These are phyloP conservation scores for Hyppa rectilinea DNA, from an alignment of 2,888 invertebrate species.

Conservation along the genomic window DNA sequence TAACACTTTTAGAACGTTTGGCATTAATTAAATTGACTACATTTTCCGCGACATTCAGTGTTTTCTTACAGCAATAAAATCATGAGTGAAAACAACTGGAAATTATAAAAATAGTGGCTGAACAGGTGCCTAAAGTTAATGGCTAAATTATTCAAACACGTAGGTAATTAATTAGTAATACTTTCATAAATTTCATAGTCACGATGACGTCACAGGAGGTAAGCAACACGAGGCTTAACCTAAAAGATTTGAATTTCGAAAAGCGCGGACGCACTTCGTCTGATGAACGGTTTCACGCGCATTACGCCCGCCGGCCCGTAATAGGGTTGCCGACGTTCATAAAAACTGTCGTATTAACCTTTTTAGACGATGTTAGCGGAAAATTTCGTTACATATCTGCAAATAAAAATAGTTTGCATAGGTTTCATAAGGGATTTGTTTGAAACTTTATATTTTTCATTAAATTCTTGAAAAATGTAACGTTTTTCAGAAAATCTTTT, in stretches of 20 bases:
- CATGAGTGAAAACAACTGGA: conserved; percentile 18
- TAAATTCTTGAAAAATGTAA: neutral
- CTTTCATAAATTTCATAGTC: conserved; percentile 43
- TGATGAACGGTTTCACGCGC: conserved; percentile 83
- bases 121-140: conserved; percentile 52
- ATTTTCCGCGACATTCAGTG: conserved; percentile 12
- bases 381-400: conserved; percentile 14
- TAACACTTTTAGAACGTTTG: conserved; percentile 17
- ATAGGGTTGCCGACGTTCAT: conserved; percentile 71
- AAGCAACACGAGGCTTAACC: conserved; percentile 51
- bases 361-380: conserved; percentile 37
- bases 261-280: conserved; percentile 67
- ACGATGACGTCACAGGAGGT: conserved; percentile 53
- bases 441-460: neutral
- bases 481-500: neutral
- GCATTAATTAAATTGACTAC: conserved; percentile 21
- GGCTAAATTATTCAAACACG: conserved; percentile 42
- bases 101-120: conserved; percentile 28
- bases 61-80: conserved; percentile 31
- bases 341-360: conserved; percentile 57
- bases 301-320: conserved; percentile 73
- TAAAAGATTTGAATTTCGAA: conserved; percentile 74
- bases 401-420: conserved; percentile 28
- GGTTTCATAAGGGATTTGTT: conserved; percentile 2
- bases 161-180: conserved; percentile 49